Evolutionary conservation across 2,888 invertebrate genomes (phyloP), one percentile per base, ranked within the genome.

Genomic region (Tridacna crocea): DNA sequence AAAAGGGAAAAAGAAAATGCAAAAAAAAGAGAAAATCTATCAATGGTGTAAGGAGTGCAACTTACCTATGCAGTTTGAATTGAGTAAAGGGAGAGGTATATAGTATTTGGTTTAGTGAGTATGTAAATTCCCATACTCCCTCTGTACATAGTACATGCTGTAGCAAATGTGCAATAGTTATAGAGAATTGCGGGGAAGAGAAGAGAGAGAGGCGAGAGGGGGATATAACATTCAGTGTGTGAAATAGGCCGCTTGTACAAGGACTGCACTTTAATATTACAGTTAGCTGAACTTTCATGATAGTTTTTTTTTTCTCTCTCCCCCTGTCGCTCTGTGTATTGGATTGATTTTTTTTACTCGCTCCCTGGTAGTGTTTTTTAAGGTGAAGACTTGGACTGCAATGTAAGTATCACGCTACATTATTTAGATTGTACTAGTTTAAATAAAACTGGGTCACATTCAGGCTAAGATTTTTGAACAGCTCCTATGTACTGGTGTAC

Each of bases 61-160:
- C 36, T 8, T 36, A 36, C 36, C 36, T 36, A 2, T 36, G 55
- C 55, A 6, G 3, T 55, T 55, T 55, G 19, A 55, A 55, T 11
- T 0, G 66, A 27, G 36, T 36, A n/a, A 66, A 66, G 47, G 70
- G 70, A 17, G 22, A 22, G 51, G 70, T 70, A 70, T 70, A 51
- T 51, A 70, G 70, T 70, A 70, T 70, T 70, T 70, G 70, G 70
- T 70, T 70, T 70, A 70, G 70, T 47, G 70, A 70, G 70, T 70
- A 70, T 70, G 70, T 70, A 70, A 70, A 70, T 70, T 70, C 70
- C 51, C 70, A 48, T 70, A 70, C 24, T 24, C 68, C n/a, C 68
- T 47, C 47, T 51, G 36, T 46, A 46, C 46, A 46, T 8, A n/a
- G 46, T 66, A 70, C 70, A 70, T 70, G 70, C 51, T 46, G 46